Evolutionary conservation across 2,888 invertebrate genomes (phyloP), one percentile per base, ranked within the genome.

Genomic region (Sinopyrophorus schimmeli): DNA sequence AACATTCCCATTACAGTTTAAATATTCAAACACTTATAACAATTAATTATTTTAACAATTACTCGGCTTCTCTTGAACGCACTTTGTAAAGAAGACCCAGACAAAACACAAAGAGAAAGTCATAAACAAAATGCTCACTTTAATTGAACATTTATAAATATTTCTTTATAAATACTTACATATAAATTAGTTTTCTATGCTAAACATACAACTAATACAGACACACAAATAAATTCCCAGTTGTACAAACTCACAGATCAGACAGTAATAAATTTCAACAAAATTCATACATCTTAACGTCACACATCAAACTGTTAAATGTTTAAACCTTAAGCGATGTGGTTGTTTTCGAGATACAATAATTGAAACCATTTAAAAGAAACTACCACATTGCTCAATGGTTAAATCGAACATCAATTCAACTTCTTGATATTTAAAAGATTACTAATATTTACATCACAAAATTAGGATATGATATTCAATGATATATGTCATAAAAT

Each of bases 101-200:
- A 30, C n/a, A 14, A 14, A 10, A 30, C 14, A 12, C n/a, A 31
- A 17, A 14, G 11, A 31, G 23, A 12, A 35, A 17, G n/a, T 15
- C 20, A 18, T 11, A 18, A 32, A 42, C 11, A 12, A 27, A 15
- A 30, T 16, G 41, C 31, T 44, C 38, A 27, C 35, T 50, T 50
- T 50, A 50, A 40, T 50, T 23, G 37, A 50, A 50, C 46, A 50
- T 46, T 46, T 50, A 46, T 50, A 50, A 50, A 50, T 50, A 50
- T 31, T 46, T 50, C 40, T 40, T 50, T 49, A 50, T 41, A 50
- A 50, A 50, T 46, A 50, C 50, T 35, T 43, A 49, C 18, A 38
- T 47, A 49, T 49, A 46, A 46, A 46, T 46, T 38, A 46, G 46
- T 46, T 7, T 16, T 21, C 31, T 31, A 46, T n/a, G 10, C 34